phyloP scores from a whole-genome alignment of 1,140 invertebrate species.

The Neuroterus valhalla region DNA sequence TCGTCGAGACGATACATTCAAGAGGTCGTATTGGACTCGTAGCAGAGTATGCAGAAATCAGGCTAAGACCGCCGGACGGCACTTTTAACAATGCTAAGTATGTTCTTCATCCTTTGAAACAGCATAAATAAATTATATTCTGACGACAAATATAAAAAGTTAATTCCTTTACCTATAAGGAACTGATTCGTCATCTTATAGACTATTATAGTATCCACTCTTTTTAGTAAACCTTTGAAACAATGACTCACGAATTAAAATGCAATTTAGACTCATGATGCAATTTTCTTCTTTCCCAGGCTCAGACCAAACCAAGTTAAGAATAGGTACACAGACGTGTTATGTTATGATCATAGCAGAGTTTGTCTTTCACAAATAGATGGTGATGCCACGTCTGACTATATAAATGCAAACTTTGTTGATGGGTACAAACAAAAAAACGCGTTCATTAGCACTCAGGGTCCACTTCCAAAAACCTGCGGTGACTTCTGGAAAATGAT shows the following conservation, averaged over 20 bases:
- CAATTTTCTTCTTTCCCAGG: slow-evolving; percentile 74
- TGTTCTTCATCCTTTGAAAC: slow-evolving; percentile 15
- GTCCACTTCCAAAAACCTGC: slow-evolving; percentile 93
- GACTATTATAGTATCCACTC: no score
- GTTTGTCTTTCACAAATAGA: slow-evolving; percentile 87
- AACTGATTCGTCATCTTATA: no score
- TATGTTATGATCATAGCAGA: slow-evolving; percentile 96
- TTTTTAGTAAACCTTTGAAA: slow-evolving; percentile 4
- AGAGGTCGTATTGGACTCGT: slow-evolving; percentile 86
- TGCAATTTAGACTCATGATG: neutral
- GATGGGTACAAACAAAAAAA: slow-evolving; percentile 98
- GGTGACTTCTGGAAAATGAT: slow-evolving; percentile 98
- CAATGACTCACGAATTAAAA: slow-evolving; percentile 31
- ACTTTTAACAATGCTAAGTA: slow-evolving; percentile 86
- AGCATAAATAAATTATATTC: neutral
- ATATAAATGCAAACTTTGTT: slow-evolving; percentile 98
- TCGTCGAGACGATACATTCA: slow-evolving; percentile 85
- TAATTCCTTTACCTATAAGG: no score
- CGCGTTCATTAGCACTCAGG: slow-evolving; percentile 98
- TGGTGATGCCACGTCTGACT: slow-evolving; percentile 88
- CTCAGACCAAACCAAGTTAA: slow-evolving; percentile 89
- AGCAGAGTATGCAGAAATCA: slow-evolving; percentile 86
- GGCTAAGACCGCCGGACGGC: slow-evolving; percentile 86
- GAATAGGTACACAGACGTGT: slow-evolving; percentile 97
- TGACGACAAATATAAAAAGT: no score